Percentiles rank a stretch among this genome's conserved stretches.
These are phyloP conservation scores for Aricia artaxerxes DNA, from an alignment of 2,888 invertebrate species.

Conservation along the genomic window DNA sequence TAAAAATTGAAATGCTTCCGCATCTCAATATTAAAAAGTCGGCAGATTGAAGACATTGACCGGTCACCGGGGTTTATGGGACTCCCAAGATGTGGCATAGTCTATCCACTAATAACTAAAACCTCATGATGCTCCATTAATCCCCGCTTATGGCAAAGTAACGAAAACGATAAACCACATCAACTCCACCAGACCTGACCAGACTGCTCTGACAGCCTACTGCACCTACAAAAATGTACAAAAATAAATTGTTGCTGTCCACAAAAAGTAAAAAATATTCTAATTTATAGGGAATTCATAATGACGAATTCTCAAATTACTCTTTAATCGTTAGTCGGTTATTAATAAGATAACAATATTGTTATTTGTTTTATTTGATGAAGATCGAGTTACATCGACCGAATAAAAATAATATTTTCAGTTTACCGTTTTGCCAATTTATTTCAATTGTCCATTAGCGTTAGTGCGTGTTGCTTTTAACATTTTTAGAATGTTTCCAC, in stretches of 20 bases:
- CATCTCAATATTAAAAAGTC: too few relatives aligned
- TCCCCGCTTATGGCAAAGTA: too few relatives aligned
- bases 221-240: too few relatives aligned
- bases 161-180: too few relatives aligned
- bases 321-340: slow-evolving; percentile 49
- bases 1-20: too few relatives aligned
- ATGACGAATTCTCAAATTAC: slow-evolving; percentile 44
- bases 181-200: too few relatives aligned
- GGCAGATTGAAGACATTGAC: too few relatives aligned
- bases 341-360: slow-evolving; percentile 58
- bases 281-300: slow-evolving; percentile 34
- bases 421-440: neutral
- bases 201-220: too few relatives aligned
- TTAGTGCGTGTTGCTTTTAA: slow-evolving; percentile 1
- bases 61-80: too few relatives aligned
- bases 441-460: neutral
- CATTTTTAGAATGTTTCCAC: slow-evolving; percentile 5
- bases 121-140: too few relatives aligned
- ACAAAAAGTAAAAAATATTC: neutral
- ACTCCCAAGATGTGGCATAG: too few relatives aligned
- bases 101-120: too few relatives aligned
- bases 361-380: slow-evolving; percentile 47
- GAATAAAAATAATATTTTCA: slow-evolving; percentile 9
- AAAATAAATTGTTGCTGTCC: neutral
- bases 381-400: slow-evolving; percentile 37